A percentile compares a stretch with the other conserved stretches of the same genome.
These are phyloP conservation scores for Scolanthus callimorphus DNA, from an alignment of 92 coral and sea anemone species.

Conservation along the genomic window DNA sequence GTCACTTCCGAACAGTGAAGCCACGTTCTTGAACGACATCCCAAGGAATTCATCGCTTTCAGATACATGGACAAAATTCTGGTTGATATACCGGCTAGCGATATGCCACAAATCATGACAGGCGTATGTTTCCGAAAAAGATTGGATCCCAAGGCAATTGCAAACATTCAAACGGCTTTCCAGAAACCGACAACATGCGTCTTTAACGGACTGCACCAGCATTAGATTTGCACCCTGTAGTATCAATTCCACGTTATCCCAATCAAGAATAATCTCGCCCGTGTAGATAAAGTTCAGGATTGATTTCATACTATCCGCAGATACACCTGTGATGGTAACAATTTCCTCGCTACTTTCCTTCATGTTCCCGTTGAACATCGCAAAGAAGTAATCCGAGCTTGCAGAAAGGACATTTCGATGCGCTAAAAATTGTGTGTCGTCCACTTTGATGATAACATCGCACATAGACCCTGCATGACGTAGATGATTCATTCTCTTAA, in stretches of 20 bases:
- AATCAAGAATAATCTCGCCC: conserved; percentile 84
- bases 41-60: conserved; percentile 86
- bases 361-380: conserved; percentile 99
- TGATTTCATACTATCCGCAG: conserved; percentile 89
- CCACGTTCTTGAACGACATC: conserved; percentile 71
- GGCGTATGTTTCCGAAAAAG: conserved; percentile 91
- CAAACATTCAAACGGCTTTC: conserved; percentile 89
- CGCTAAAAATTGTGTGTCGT: conserved; percentile 81
- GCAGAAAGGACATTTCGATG: conserved; percentile 94
- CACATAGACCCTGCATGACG: conserved; percentile 92
- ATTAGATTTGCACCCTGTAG: conserved; percentile 94
- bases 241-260: conserved; percentile 87
- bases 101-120: conserved; percentile 79
- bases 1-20: conserved; percentile 71
- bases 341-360: conserved; percentile 85
- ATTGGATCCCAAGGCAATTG: conserved; percentile 92
- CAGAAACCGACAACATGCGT: conserved; percentile 92
- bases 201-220: conserved; percentile 96
- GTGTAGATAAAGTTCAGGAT: conserved; percentile 93
- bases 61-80: conserved; percentile 85
- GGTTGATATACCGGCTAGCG: conserved; percentile 67
- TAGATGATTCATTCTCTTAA: conserved; percentile 75
- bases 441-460: conserved; percentile 83
- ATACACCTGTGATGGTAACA: conserved; percentile 82
- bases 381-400: conserved; percentile 96